These are phyloP conservation scores for Amazona finschi DNA, from an alignment of 2,797 vertebrate species.

Conservation along the genomic window DNA sequence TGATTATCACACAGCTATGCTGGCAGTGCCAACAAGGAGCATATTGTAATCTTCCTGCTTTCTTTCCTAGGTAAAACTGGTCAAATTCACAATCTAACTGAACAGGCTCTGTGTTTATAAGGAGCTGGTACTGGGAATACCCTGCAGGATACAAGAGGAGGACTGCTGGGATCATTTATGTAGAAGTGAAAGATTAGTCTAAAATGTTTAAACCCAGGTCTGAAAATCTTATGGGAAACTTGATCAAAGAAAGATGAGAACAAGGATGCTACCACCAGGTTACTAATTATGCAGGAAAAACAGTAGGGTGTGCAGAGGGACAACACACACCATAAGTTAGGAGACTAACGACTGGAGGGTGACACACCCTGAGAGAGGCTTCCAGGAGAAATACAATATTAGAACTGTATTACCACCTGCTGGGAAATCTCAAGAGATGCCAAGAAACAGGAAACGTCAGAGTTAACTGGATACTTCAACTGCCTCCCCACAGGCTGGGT, in stretches of 20 bases:
- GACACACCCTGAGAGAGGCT: not conserved
- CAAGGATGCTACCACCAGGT: not conserved
- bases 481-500: not conserved
- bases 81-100: not conserved
- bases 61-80: not conserved
- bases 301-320: not conserved
- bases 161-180: not conserved
- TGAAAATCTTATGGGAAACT: not conserved
- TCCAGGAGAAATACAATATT: not conserved
- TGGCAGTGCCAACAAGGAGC: not conserved
- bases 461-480: not conserved
- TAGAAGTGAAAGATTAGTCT: not conserved
- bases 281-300: not conserved
- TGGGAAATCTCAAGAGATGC: not conserved
- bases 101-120: not conserved
- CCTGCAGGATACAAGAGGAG: not conserved
- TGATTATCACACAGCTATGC: not conserved
- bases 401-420: not conserved
- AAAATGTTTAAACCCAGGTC: not conserved
- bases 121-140: not conserved
- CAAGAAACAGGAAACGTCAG: conserved; percentile 23
- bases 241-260: not conserved
- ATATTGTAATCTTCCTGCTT: not conserved
- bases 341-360: not conserved
- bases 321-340: not conserved